Conservation (phyloP, 2,888 invertebrate genomes). For the Dione juno region DNA sequence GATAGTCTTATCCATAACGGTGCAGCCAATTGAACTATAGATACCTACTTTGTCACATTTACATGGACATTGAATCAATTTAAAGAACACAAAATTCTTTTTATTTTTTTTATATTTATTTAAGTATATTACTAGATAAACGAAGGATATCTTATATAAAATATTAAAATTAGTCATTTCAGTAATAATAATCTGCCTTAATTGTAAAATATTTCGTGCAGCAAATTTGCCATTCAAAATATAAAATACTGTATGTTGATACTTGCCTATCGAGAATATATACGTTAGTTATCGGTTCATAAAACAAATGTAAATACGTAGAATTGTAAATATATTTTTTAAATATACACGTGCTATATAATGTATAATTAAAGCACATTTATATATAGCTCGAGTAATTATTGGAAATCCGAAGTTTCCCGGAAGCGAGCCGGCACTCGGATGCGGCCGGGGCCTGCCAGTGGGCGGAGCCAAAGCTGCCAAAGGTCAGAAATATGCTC, state of each 20-base stretch:
- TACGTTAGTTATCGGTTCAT: not conserved
- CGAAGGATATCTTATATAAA: too few species aligned
- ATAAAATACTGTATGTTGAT: not conserved
- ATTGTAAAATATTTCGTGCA: too few species aligned
- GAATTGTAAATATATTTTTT: not conserved
- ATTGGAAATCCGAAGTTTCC: conserved; percentile 52
- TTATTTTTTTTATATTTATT: too few species aligned
- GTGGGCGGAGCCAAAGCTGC: conserved; percentile 37
- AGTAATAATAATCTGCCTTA: too few species aligned
- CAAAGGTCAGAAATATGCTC: conserved; percentile 33
- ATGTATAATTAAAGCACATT: conserved; percentile 41
- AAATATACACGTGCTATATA: not conserved
- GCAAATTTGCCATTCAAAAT: not conserved
- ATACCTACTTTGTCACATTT: too few species aligned
- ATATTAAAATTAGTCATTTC: too few species aligned
- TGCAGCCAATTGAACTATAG: too few species aligned
- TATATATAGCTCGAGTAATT: conserved; percentile 50
- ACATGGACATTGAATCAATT: too few species aligned
- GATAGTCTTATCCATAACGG: too few species aligned
- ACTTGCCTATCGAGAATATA: not conserved
- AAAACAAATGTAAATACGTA: not conserved
- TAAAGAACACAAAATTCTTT: too few species aligned
- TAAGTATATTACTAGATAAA: too few species aligned
- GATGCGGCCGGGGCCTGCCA: conserved; percentile 42
- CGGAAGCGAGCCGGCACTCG: conserved; percentile 36